Percentiles rank a stretch among this genome's conserved stretches.
Evolutionary conservation across 2,888 invertebrate species (phyloP).

Genomic region (Spodoptera picta): DNA sequence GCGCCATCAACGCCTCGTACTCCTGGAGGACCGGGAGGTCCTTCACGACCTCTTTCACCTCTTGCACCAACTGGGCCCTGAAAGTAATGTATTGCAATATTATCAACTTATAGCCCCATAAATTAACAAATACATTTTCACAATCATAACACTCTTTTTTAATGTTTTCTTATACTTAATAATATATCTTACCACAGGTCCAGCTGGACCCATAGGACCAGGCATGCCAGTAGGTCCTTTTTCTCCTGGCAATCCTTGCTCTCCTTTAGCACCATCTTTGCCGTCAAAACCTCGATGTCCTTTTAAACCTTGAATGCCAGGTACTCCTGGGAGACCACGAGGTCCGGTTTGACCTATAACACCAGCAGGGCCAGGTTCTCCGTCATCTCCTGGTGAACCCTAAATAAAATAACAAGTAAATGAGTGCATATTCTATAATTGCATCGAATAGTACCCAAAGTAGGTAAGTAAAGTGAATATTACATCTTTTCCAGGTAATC

Average conservation of each 20-base stretch:
- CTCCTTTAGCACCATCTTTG: slow-evolving; percentile 94
- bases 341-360: slow-evolving; percentile 92
- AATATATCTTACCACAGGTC: slow-evolving; percentile 87
- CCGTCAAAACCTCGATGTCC: slow-evolving; percentile 95
- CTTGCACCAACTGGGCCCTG: slow-evolving; percentile 94
- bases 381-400: slow-evolving; percentile 94
- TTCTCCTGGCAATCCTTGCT: slow-evolving; percentile 92
- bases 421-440: background rate
- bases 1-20: slow-evolving; percentile 94
- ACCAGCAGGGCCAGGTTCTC: slow-evolving; percentile 93
- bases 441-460: background rate
- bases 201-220: slow-evolving; percentile 92
- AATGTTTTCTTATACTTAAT: no score
- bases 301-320: slow-evolving; percentile 94
- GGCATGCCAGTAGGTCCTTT: slow-evolving; percentile 91
- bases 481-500: slow-evolving; percentile 93
- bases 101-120: no score
- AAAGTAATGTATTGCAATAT: background rate
- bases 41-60: slow-evolving; percentile 95
- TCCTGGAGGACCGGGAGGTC: slow-evolving; percentile 93
- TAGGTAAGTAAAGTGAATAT: background rate
- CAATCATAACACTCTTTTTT: no score
- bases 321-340: slow-evolving; percentile 92
- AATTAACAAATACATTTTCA: no score
- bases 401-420: slow-evolving; percentile 56